phyloP scores from a whole-genome alignment of 1,140 invertebrate genomes.

The Dinoponera quadriceps region DNA sequence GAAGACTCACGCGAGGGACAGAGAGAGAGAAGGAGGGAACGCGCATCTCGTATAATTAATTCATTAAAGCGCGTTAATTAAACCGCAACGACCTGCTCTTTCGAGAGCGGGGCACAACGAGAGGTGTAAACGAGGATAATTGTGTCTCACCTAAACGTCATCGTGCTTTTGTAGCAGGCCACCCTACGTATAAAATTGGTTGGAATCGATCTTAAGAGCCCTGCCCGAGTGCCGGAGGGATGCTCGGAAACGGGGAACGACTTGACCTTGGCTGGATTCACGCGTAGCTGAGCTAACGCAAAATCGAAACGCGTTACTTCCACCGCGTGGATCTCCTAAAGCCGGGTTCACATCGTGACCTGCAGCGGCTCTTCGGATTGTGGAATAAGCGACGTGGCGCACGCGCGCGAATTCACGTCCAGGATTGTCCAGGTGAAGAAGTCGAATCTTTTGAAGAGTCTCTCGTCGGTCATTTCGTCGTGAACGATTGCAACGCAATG shows the following conservation, averaged over 20 bases:
- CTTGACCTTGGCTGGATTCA: conserved; percentile 86
- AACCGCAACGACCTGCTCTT: background rate
- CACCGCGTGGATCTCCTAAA: conserved; percentile 85
- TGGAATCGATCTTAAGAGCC: conserved; percentile 75
- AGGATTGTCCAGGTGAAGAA: background rate
- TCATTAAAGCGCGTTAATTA: conserved; percentile 9
- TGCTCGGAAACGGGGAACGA: conserved; percentile 82
- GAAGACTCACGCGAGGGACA: background rate
- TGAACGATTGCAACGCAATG: no score
- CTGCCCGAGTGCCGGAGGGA: conserved; percentile 71
- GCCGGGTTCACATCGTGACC: conserved; percentile 82
- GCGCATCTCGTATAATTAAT: conserved; percentile 5
- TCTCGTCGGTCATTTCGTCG: no score
- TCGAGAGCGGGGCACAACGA: background rate
- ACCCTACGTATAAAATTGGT: conserved; percentile 73
- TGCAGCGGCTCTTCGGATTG: conserved; percentile 64
- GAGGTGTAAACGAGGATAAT: conserved; percentile 52
- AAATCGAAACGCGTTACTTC: conserved; percentile 86
- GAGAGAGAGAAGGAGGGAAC: background rate
- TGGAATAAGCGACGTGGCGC: background rate
- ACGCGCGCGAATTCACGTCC: background rate
- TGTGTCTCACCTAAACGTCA: conserved; percentile 62
- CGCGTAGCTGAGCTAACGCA: conserved; percentile 86
- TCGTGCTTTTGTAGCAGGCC: conserved; percentile 55
- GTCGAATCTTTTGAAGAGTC: background rate